A percentile compares a stretch with the other conserved stretches of the same genome.
Conservation (phyloP, 2,888 invertebrate species). For the Agapetus fuscipes region DNA sequence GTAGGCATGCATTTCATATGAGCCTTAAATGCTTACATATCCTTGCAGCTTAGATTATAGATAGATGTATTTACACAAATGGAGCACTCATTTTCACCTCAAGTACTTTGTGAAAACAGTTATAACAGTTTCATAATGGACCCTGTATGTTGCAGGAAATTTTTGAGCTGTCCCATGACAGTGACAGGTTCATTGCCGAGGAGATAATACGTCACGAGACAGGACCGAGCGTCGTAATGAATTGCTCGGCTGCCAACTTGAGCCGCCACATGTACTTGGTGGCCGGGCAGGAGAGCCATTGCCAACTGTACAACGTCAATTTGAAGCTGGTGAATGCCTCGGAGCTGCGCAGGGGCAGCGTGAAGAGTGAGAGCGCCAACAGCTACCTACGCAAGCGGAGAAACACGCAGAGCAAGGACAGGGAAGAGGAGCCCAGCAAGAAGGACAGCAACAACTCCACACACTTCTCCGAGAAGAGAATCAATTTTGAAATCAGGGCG, state of each 20-base stretch:
- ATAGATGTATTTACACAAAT: no score
- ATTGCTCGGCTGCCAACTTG: conserved; percentile 65
- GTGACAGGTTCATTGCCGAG: conserved; percentile 71
- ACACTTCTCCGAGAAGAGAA: conserved; percentile 45
- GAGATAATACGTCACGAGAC: conserved; percentile 86
- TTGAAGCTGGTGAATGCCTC: conserved; percentile 46
- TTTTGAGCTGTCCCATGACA: conserved; percentile 82
- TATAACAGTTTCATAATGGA: no score
- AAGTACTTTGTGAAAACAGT: no score
- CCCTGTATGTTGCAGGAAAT: conserved; percentile 87
- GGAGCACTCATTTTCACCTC: no score
- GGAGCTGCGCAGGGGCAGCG: conserved; percentile 47
- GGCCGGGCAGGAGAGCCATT: conserved; percentile 88
- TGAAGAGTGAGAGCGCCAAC: conserved; percentile 37
- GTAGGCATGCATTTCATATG: no score
- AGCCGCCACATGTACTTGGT: conserved; percentile 70
- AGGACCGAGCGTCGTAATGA: conserved; percentile 85
- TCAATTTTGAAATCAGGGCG: conserved; percentile 68
- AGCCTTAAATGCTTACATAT: no score
- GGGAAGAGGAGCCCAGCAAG: conserved; percentile 28
- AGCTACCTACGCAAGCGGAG: conserved; percentile 37
- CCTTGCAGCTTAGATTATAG: no score
- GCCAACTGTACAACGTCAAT: conserved; percentile 71
- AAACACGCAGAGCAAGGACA: conserved; percentile 45
- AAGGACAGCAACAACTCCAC: conserved; percentile 35